These are phyloP conservation scores for Chaetoderma sp. DNA, from an alignment of 2,888 invertebrate species.

Conservation along the genomic window DNA sequence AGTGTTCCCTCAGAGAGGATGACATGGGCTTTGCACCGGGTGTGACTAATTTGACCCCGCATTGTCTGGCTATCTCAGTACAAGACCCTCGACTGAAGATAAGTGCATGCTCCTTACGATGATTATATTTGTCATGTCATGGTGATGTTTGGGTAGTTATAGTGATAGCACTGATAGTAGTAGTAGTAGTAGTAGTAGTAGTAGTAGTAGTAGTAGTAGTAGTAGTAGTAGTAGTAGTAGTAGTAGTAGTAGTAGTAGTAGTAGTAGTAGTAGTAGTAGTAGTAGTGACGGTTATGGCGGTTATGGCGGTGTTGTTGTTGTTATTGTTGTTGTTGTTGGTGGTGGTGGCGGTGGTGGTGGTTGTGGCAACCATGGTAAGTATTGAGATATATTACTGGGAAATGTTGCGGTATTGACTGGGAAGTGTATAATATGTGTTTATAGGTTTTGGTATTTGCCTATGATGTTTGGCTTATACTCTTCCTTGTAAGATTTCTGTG, in stretches of 20 bases:
- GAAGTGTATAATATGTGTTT: neutral
- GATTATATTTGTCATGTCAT: no score
- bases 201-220: constrained; percentile 56
- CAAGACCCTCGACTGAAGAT: no score
- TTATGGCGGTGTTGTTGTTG: neutral
- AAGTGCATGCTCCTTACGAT: no score
- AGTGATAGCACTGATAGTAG: neutral
- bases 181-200: neutral
- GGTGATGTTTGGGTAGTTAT: neutral
- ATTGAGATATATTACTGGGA: constrained; percentile 4
- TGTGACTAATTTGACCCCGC: no score
- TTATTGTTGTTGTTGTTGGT: neutral
- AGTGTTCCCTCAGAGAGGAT: no score
- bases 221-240: constrained; percentile 1
- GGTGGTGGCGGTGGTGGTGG: neutral
- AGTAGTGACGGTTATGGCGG: neutral
- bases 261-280: constrained; percentile 8
- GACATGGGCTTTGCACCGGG: no score
- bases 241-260: constrained; percentile 4
- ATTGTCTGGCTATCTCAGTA: no score
- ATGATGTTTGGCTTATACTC: no score
- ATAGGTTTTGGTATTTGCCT: no score
- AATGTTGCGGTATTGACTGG: constrained; percentile 5
- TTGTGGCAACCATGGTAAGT: neutral
- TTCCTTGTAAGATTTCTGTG: no score